Conservation (phyloP, 2,888 invertebrate genomes). For the Criorhina ranunculi region DNA sequence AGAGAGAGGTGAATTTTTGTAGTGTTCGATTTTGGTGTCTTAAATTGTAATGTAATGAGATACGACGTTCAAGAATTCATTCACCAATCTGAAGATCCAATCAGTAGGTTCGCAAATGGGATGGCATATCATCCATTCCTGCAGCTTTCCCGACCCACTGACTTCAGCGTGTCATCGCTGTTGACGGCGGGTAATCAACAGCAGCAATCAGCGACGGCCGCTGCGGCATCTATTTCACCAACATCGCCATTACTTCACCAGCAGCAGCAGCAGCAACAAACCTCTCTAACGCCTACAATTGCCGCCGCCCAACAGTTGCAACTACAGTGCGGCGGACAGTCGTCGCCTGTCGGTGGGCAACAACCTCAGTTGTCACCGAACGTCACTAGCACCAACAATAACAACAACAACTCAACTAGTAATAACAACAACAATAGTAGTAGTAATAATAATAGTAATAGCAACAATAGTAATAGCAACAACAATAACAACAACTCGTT, state of each 20-base stretch:
- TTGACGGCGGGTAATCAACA: slow-evolving; percentile 89
- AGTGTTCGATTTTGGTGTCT: slow-evolving; percentile 73
- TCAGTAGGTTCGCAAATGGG: slow-evolving; percentile 85
- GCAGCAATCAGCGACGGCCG: slow-evolving; percentile 78
- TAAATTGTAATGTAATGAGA: slow-evolving; percentile 85
- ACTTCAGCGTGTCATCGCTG: slow-evolving; percentile 96
- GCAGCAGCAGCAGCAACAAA: slow-evolving; percentile 81
- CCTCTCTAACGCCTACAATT: slow-evolving; percentile 64
- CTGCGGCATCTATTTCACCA: slow-evolving; percentile 78
- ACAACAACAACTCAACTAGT: slow-evolving; percentile 73
- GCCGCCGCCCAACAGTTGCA: slow-evolving; percentile 77
- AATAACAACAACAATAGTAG: slow-evolving; percentile 76
- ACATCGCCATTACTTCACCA: slow-evolving; percentile 83
- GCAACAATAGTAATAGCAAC: slow-evolving; percentile 70
- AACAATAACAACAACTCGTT: slow-evolving; percentile 74
- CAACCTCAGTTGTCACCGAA: slow-evolving; percentile 82
- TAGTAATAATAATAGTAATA: slow-evolving; percentile 65
- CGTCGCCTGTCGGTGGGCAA: slow-evolving; percentile 81
- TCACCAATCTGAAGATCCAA: slow-evolving; percentile 85
- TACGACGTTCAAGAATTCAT: slow-evolving; percentile 85
- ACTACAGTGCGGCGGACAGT: slow-evolving; percentile 78
- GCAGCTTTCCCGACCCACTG: slow-evolving; percentile 95
- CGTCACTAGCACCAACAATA: slow-evolving; percentile 79
- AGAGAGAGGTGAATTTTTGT: slow-evolving; percentile 59
- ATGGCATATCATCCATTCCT: slow-evolving; percentile 95